A percentile compares a stretch with the other conserved stretches of the same genome.
Evolutionary conservation across 2,888 invertebrate genomes (phyloP).

Genomic region (Cheilosia grossa): DNA sequence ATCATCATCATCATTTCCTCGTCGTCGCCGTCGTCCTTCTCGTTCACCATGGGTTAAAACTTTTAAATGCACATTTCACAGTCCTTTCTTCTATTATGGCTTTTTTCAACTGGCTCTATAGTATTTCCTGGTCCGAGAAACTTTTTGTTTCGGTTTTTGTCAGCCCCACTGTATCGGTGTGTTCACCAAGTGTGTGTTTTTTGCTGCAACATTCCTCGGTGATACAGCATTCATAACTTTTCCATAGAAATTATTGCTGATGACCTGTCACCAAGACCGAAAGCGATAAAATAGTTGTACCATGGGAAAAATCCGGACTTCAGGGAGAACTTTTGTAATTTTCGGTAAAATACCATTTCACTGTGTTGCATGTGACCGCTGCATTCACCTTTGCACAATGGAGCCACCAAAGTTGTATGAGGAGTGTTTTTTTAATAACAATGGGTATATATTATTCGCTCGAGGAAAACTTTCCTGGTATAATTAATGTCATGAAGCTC

Average conservation of each 20-base stretch:
- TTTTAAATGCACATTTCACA: constrained; percentile 65
- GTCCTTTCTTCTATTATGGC: constrained; percentile 26
- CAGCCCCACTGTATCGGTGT: background rate
- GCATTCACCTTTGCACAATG: constrained; percentile 2
- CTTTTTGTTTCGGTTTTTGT: constrained; percentile 8
- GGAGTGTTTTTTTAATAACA: constrained; percentile 16
- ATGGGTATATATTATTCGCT: constrained; percentile 9
- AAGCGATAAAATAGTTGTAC: constrained; percentile 57
- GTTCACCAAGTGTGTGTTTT: background rate
- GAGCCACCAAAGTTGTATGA: constrained; percentile 19
- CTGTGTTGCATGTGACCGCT: constrained; percentile 41
- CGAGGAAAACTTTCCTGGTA: constrained; percentile 11
- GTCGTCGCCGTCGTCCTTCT: background rate
- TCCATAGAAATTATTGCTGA: constrained; percentile 48
- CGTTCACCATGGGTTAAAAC: constrained; percentile 23
- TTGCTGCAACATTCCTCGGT: constrained; percentile 11
- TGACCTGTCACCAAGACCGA: constrained; percentile 48
- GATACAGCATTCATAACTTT: constrained; percentile 61
- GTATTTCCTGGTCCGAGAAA: background rate
- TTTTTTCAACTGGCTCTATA: background rate
- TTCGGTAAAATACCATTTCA: constrained; percentile 32
- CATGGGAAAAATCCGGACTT: background rate
- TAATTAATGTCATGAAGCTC: constrained; percentile 55
- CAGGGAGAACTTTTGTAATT: constrained; percentile 53
- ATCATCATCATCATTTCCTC: background rate